A percentile compares a stretch with the other conserved stretches of the same genome.
Evolutionary conservation across 2,113 vertebrate genomes (phyloP).

Genomic region (Petrocephalus zakoni): DNA sequence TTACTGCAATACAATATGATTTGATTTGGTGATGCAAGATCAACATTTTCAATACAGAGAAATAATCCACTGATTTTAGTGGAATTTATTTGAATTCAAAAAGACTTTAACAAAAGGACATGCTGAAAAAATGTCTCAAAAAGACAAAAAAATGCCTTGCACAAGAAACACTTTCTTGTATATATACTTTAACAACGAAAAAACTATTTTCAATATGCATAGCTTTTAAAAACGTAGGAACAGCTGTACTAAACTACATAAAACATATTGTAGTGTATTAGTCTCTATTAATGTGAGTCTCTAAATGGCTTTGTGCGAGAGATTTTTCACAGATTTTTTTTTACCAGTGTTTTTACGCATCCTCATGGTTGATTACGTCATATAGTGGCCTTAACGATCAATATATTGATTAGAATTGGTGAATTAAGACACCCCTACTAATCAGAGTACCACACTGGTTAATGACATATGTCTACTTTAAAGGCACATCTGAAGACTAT

Average conservation of each 20-base stretch:
- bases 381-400: not conserved
- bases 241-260: not conserved
- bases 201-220: not conserved
- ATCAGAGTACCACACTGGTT: not conserved
- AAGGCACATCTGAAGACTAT: not conserved
- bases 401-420: not conserved
- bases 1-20: not conserved
- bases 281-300: not conserved
- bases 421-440: not conserved
- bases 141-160: not conserved
- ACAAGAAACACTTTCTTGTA: not conserved
- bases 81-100: not conserved
- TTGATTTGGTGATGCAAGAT: not conserved
- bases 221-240: not conserved
- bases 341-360: not conserved
- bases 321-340: not conserved
- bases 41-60: not conserved
- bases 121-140: not conserved
- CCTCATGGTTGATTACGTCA: not conserved
- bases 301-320: not conserved
- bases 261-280: not conserved
- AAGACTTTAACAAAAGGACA: not conserved
- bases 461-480: not conserved
- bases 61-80: not conserved
- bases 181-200: not conserved